Conservation (phyloP, 2,113 vertebrate genomes). For the Petromus typicus region DNA sequence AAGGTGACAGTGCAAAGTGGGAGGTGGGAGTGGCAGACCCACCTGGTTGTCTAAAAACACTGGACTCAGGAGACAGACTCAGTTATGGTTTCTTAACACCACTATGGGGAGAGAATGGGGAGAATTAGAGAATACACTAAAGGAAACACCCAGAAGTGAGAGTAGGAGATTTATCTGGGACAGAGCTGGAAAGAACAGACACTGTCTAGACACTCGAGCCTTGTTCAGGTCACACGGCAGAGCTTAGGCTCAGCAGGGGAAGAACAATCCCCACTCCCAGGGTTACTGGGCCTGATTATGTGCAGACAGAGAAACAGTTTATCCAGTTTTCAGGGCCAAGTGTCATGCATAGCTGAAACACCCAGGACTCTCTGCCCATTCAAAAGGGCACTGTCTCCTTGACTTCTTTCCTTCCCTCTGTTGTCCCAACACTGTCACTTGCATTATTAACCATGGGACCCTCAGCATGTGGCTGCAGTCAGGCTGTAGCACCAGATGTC, state of each 20-base stretch:
- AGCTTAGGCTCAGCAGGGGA: not conserved
- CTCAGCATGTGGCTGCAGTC: not conserved
- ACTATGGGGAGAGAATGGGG: not conserved
- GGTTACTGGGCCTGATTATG: not conserved
- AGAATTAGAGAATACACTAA: too few relatives aligned
- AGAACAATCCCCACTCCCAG: too few relatives aligned
- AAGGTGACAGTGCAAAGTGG: too few relatives aligned
- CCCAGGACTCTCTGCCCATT: rapidly evolving
- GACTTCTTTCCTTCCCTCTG: not conserved
- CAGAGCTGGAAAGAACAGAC: too few relatives aligned
- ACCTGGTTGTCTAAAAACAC: not conserved
- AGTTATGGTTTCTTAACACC: not conserved
- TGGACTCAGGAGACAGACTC: not conserved
- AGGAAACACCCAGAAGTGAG: not conserved
- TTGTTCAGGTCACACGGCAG: not conserved
- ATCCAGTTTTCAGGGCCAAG: not conserved
- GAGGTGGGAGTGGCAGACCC: not conserved
- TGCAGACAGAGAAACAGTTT: not conserved
- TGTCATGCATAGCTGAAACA: not conserved
- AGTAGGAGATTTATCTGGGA: not conserved
- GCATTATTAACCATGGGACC: rapidly evolving
- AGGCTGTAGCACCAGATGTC: not conserved
- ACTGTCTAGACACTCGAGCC: too few relatives aligned
- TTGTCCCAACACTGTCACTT: not conserved
- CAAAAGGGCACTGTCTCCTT: rapidly evolving